Evolutionary conservation across 2,797 vertebrate species (phyloP).

Genomic region (Perodicticus potto): DNA sequence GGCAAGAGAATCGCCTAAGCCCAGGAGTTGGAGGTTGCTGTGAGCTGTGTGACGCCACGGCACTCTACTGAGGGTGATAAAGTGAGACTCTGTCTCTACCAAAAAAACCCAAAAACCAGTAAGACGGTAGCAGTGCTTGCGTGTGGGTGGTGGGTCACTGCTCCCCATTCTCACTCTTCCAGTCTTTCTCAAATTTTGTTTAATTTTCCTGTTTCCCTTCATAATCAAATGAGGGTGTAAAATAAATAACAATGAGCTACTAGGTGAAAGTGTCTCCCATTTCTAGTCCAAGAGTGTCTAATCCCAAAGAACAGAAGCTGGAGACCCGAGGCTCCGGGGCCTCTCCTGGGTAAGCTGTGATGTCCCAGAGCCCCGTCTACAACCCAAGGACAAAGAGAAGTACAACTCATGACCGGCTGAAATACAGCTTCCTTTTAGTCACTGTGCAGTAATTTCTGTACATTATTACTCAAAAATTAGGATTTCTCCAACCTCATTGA

Average conservation of each 20-base stretch:
- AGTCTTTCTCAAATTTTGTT: neutral
- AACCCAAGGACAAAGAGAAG: neutral
- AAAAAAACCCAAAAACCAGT: too few species aligned
- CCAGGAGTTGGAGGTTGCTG: too few species aligned
- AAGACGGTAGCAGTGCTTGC: neutral
- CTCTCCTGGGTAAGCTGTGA: neutral
- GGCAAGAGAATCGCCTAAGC: too few species aligned
- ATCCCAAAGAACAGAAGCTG: neutral
- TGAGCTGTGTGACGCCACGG: too few species aligned
- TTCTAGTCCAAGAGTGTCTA: neutral
- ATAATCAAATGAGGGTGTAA: neutral
- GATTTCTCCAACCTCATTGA: neutral
- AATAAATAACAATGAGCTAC: neutral
- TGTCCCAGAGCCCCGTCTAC: neutral
- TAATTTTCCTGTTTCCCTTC: neutral
- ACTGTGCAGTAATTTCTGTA: accelerated
- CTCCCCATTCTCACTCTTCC: neutral
- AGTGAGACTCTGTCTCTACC: too few species aligned
- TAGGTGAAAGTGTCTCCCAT: neutral
- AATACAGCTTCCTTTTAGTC: neutral
- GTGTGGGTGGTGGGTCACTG: neutral
- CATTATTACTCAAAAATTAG: too few species aligned
- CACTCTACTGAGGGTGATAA: too few species aligned
- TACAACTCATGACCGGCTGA: neutral
- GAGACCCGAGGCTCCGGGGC: neutral